A percentile compares a stretch with the other conserved stretches of the same genome.
Conservation (phyloP, 2,113 vertebrate species). For the Malurus cyaneus region DNA sequence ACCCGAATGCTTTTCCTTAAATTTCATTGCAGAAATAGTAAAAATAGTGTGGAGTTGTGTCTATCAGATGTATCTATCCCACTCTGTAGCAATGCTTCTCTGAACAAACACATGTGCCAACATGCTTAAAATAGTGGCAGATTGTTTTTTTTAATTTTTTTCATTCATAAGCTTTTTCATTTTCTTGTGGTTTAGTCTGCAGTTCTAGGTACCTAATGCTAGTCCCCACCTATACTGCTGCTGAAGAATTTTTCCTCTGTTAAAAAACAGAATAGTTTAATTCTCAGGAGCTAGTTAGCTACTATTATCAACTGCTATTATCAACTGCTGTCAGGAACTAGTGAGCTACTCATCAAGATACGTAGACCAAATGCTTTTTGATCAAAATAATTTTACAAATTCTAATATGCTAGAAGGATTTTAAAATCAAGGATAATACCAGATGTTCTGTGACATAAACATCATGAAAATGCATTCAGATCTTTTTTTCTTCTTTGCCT, state of each 20-base stretch:
- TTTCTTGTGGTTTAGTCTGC: neutral
- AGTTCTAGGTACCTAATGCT: neutral
- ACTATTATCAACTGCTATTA: neutral
- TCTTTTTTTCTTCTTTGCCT: slow-evolving; percentile 21
- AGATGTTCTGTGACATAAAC: slow-evolving; percentile 37
- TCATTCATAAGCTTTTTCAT: neutral
- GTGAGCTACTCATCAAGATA: neutral
- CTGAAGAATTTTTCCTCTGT: neutral
- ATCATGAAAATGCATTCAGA: neutral
- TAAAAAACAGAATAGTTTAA: neutral
- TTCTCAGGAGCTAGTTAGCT: neutral
- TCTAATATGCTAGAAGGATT: slow-evolving; percentile 13
- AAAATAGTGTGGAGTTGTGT: neutral
- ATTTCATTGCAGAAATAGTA: neutral
- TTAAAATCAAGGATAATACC: slow-evolving; percentile 27
- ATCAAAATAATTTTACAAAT: slow-evolving; percentile 28
- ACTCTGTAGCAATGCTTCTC: neutral
- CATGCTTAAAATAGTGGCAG: neutral
- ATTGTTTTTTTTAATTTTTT: neutral
- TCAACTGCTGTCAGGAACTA: neutral
- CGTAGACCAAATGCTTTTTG: neutral
- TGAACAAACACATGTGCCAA: neutral
- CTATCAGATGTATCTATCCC: neutral
- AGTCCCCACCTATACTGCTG: neutral
- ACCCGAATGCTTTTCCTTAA: neutral